These are phyloP conservation scores for Trissolcus basalis DNA, from an alignment of 1,140 invertebrate genomes.

Conservation along the genomic window DNA sequence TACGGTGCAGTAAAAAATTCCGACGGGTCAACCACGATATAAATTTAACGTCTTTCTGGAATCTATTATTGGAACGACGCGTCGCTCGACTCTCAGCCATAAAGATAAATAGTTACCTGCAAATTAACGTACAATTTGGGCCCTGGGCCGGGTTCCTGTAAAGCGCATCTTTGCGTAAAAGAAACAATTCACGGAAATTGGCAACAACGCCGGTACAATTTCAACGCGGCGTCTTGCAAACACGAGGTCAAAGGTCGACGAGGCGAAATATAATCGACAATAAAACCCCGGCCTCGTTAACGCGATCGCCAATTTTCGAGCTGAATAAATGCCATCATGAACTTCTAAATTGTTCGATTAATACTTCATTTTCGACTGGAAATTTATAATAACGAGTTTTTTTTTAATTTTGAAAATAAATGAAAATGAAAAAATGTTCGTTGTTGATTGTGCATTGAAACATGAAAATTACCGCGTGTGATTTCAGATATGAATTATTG, in stretches of 20 bases:
- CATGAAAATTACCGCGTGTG: too few species aligned
- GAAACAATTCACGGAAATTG: slow-evolving; percentile 74
- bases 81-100: slow-evolving; percentile 66
- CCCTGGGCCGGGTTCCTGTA: slow-evolving; percentile 59
- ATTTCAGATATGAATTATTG: too few species aligned
- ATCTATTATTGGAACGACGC: slow-evolving; percentile 58
- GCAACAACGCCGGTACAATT: slow-evolving; percentile 73
- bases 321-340: slow-evolving; percentile 28
- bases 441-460: slow-evolving; percentile 2
- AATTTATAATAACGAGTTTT: too few species aligned
- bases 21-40: slow-evolving; percentile 54
- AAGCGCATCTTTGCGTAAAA: slow-evolving; percentile 59
- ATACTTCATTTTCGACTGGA: slow-evolving; percentile 40
- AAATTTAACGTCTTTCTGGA: slow-evolving; percentile 67
- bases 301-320: slow-evolving; percentile 65
- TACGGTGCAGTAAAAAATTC: slow-evolving; percentile 49
- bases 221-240: slow-evolving; percentile 69
- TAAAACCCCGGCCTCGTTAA: slow-evolving; percentile 74
- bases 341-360: slow-evolving; percentile 48
- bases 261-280: slow-evolving; percentile 73
- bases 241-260: slow-evolving; percentile 67
- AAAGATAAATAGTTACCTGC: slow-evolving; percentile 74
- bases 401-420: too few species aligned
- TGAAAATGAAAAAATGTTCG: background rate
- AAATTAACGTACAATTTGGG: slow-evolving; percentile 74